These are phyloP conservation scores for Cepphus grylle DNA, from an alignment of 2,113 vertebrate species.

Conservation along the genomic window DNA sequence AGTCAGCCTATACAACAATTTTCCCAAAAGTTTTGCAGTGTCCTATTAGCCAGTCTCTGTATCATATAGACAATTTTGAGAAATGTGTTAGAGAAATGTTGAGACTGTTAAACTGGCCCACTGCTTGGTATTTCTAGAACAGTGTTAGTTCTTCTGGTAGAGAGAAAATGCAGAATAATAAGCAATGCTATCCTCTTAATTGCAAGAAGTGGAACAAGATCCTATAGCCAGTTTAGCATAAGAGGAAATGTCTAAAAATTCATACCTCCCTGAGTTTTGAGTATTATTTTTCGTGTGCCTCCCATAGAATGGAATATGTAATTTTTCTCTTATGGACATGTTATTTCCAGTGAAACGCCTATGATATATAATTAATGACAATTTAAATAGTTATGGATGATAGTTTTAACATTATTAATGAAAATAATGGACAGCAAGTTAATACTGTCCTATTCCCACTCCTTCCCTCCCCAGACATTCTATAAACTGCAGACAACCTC, in stretches of 20 bases:
- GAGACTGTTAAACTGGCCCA: constrained; percentile 55
- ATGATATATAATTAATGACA: constrained; percentile 76
- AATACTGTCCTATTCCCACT: constrained; percentile 62
- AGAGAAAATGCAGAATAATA: constrained; percentile 73
- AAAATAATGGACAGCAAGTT: constrained; percentile 69
- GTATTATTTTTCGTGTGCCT: constrained; percentile 77
- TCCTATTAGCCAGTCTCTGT: constrained; percentile 51
- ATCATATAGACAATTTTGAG: constrained; percentile 39
- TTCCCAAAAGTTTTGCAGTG: constrained; percentile 51
- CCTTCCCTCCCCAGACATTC: constrained; percentile 67
- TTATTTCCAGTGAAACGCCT: constrained; percentile 78
- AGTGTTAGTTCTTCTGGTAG: constrained; percentile 71
- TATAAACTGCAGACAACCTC: constrained; percentile 36
- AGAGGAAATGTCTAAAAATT: constrained; percentile 78
- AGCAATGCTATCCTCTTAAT: constrained; percentile 75
- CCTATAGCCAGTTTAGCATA: constrained; percentile 75
- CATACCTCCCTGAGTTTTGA: constrained; percentile 78
- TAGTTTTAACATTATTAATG: constrained; percentile 66
- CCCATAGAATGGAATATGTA: constrained; percentile 76
- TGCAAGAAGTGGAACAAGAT: constrained; percentile 76
- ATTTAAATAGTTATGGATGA: constrained; percentile 74
- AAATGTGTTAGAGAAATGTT: constrained; percentile 39
- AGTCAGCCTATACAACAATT: constrained; percentile 2
- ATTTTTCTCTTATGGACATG: constrained; percentile 77
- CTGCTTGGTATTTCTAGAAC: constrained; percentile 57